A percentile compares a stretch with the other conserved stretches of the same genome.
These are phyloP conservation scores for Phylloscopus trochilus DNA, from an alignment of 2,113 vertebrate species.

Conservation along the genomic window DNA sequence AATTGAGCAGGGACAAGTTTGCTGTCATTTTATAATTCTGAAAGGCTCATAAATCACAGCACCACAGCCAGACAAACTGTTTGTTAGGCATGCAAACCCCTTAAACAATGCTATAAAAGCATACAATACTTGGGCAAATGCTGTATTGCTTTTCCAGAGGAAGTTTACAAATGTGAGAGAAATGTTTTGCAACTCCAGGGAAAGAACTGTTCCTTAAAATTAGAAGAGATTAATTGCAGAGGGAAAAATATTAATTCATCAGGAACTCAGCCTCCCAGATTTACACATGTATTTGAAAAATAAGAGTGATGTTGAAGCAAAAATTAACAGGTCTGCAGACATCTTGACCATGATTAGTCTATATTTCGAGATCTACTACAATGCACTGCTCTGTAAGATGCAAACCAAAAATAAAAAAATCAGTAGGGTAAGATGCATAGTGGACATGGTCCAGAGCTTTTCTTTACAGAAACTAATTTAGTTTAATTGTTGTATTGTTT, in stretches of 20 bases:
- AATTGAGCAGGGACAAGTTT: background rate
- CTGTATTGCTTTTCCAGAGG: background rate
- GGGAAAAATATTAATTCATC: background rate
- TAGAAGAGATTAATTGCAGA: background rate
- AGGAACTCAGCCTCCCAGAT: background rate
- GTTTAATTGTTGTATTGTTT: background rate
- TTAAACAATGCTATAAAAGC: background rate
- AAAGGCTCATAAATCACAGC: slow-evolving; percentile 1
- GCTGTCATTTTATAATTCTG: background rate
- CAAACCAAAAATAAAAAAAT: background rate
- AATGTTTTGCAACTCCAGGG: background rate
- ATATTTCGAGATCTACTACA: background rate
- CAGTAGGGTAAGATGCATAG: background rate
- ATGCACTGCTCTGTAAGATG: background rate
- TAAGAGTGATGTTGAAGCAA: background rate
- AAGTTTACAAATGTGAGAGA: background rate
- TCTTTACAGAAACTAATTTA: background rate
- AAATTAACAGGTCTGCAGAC: background rate
- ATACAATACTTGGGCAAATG: background rate
- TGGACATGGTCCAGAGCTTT: background rate
- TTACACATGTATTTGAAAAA: background rate
- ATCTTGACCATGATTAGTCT: background rate
- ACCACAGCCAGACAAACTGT: background rate
- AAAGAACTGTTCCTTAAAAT: background rate
- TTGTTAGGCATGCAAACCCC: background rate